Conservation (phyloP, 2,113 vertebrate species). For the Neomonachus schauinslandi region DNA sequence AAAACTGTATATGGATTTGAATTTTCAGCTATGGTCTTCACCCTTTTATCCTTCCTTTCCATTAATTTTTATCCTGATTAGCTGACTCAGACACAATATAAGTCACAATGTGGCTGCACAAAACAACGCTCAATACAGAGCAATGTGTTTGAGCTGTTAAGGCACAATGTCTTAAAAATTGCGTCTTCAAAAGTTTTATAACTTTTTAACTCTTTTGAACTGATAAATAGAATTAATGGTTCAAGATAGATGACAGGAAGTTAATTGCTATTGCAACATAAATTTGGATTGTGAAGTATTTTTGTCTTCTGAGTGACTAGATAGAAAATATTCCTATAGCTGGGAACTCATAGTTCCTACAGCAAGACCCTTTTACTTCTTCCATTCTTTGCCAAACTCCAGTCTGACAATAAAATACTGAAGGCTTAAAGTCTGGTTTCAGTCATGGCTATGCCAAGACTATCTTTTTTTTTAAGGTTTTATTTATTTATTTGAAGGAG, state of each 20-base stretch:
- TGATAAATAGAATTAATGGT: background rate
- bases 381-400: background rate
- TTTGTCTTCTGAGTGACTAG: conserved; percentile 6
- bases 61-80: conserved; percentile 62
- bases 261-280: background rate
- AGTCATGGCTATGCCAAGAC: background rate
- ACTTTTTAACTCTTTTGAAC: background rate
- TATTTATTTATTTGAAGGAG: too few species aligned
- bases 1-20: conserved; percentile 54
- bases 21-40: conserved; percentile 54
- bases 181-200: background rate
- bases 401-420: background rate
- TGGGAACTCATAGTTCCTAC: background rate
- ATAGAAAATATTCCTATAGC: background rate
- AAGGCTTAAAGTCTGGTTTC: background rate
- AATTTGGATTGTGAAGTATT: conserved; percentile 47
- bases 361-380: background rate
- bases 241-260: background rate
- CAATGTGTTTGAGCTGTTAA: conserved; percentile 13
- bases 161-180: conserved; percentile 41
- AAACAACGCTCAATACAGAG: conserved; percentile 43
- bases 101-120: background rate
- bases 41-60: conserved; percentile 58
- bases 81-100: conserved; percentile 32
- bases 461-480: too few species aligned